phyloP scores from a whole-genome alignment of 2,797 vertebrate genomes.

The Gymnoscopelus microlampas region DNA sequence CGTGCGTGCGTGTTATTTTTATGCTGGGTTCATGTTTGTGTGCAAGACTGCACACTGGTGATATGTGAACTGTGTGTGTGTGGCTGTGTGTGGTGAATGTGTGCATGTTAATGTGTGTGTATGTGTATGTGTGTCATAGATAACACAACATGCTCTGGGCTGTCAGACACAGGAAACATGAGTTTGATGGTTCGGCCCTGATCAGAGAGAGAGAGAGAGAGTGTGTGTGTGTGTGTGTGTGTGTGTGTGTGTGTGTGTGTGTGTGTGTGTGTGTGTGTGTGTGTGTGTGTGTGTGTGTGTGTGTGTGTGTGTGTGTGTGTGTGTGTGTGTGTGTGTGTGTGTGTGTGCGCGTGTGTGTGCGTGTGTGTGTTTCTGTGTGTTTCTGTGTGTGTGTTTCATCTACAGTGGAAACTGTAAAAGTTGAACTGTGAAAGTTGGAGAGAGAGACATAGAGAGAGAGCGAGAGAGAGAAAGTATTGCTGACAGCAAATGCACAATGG shows the following conservation, averaged over 20 bases:
- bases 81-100: conserved; percentile 36
- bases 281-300: background rate
- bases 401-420: too few relatives aligned
- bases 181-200: conserved; percentile 33
- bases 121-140: conserved; percentile 58
- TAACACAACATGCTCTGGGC: conserved; percentile 51
- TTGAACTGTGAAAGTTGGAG: too few relatives aligned
- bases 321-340: too few relatives aligned
- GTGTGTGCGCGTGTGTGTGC: background rate
- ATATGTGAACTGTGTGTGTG: background rate
- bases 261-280: background rate
- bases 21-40: conserved; percentile 29
- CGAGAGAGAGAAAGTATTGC: too few relatives aligned
- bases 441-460: too few relatives aligned
- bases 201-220: too few relatives aligned
- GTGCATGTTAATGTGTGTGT: conserved; percentile 27
- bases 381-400: too few relatives aligned
- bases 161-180: conserved; percentile 78
- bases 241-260: background rate
- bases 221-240: background rate
- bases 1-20: conserved; percentile 43
- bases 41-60: background rate
- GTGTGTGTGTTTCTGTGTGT: too few relatives aligned
- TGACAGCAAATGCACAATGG: too few relatives aligned
- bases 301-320: too few relatives aligned